phyloP scores from a whole-genome alignment of 2,888 invertebrate species.

The Acrocyrtus sp. region DNA sequence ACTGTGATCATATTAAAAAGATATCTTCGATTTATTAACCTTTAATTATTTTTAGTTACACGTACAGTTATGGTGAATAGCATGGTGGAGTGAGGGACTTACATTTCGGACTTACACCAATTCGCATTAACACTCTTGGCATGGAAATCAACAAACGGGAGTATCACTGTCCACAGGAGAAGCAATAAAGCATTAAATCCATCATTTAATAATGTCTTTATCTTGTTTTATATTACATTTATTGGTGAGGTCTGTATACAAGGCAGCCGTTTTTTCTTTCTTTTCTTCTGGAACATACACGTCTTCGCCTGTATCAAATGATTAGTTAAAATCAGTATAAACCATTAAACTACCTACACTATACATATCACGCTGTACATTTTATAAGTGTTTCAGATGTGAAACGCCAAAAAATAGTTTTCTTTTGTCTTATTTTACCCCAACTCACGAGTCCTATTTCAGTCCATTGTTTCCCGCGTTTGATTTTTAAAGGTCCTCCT shows the following conservation, averaged over 20 bases:
- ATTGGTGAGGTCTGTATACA: neutral
- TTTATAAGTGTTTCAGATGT: too few species aligned
- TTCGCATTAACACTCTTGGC: neutral
- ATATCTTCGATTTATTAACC: too few species aligned
- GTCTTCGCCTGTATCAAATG: neutral
- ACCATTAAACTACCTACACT: too few species aligned
- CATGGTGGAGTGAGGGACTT: too few species aligned
- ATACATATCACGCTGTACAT: too few species aligned
- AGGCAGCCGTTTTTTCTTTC: neutral
- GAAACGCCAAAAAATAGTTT: too few species aligned
- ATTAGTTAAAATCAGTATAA: neutral
- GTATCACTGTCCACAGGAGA: neutral
- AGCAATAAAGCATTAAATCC: neutral
- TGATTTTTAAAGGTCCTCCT: constrained; percentile 34
- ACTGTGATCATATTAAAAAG: too few species aligned
- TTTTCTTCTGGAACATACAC: neutral
- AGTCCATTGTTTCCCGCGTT: constrained; percentile 3
- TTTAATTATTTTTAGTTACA: too few species aligned
- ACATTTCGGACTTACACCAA: neutral
- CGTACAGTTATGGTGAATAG: too few species aligned
- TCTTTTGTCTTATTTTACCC: constrained; percentile 7
- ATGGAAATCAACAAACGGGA: neutral
- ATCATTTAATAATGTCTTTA: neutral
- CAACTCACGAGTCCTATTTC: constrained; percentile 35
- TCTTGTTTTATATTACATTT: neutral